Conservation (phyloP, 2,797 vertebrate species). For the Jordanella pulchra region DNA sequence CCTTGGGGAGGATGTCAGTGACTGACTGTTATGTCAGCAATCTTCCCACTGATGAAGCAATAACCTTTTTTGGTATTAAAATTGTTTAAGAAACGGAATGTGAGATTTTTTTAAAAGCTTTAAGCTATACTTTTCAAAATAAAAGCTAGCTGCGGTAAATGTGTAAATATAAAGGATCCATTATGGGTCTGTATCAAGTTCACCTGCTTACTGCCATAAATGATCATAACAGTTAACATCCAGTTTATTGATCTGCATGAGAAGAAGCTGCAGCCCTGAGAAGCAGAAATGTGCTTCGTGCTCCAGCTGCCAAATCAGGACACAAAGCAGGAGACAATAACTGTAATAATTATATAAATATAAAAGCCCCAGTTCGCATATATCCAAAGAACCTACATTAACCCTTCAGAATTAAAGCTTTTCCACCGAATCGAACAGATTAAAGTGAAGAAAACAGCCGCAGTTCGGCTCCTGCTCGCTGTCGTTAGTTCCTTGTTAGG, state of each 20-base stretch:
- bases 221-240: background rate
- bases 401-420: fast-evolving
- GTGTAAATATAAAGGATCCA: background rate
- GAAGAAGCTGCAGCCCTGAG: background rate
- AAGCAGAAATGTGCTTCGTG: background rate
- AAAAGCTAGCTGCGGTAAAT: too few species aligned
- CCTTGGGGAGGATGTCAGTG: background rate
- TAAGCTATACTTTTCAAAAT: too few species aligned
- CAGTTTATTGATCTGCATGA: background rate
- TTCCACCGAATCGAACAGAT: fast-evolving
- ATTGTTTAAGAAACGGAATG: background rate
- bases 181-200: background rate
- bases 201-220: background rate
- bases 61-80: background rate
- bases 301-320: constrained; percentile 11
- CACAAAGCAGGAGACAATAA: constrained; percentile 41
- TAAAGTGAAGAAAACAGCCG: fast-evolving
- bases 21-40: background rate
- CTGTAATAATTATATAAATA: background rate
- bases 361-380: too few species aligned
- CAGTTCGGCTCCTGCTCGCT: background rate
- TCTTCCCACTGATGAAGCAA: background rate
- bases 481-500: constrained; percentile 41
- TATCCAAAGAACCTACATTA: fast-evolving
- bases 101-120: too few species aligned